These are phyloP conservation scores for Pica pica DNA, from an alignment of 2,113 vertebrate genomes.

Conservation along the genomic window DNA sequence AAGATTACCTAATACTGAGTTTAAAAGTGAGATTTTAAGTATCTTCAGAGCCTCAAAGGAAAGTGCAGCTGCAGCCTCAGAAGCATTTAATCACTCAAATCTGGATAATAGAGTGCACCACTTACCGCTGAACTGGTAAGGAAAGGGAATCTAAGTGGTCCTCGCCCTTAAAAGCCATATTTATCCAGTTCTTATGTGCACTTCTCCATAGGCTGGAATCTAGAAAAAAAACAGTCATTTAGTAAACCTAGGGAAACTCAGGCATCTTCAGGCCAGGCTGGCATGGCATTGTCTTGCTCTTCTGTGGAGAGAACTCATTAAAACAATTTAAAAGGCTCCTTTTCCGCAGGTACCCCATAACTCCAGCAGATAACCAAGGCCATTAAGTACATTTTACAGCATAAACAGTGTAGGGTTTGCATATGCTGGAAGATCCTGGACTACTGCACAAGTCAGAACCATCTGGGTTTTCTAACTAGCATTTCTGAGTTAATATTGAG, in stretches of 20 bases:
- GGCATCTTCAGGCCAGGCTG: not conserved
- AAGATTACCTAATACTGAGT: not conserved
- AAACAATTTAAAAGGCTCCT: not conserved
- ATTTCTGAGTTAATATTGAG: not conserved
- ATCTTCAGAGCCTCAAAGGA: not conserved
- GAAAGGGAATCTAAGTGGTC: constrained; percentile 72
- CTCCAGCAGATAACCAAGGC: not conserved
- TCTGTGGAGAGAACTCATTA: not conserved
- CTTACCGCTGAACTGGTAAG: constrained; percentile 84
- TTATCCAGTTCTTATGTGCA: constrained; percentile 42
- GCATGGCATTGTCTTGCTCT: not conserved
- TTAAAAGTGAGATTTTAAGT: not conserved
- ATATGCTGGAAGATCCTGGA: not conserved
- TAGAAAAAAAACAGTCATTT: constrained; percentile 32
- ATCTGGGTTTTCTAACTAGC: not conserved
- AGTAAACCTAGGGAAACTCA: not conserved
- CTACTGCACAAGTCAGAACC: not conserved
- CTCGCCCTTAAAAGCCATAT: constrained; percentile 82
- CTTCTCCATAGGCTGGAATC: constrained; percentile 20
- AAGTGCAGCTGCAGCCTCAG: not conserved
- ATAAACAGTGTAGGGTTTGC: not conserved
- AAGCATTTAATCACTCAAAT: not conserved
- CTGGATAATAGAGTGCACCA: not conserved
- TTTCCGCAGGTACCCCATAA: not conserved
- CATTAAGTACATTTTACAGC: not conserved